These are phyloP conservation scores for Lacerta agilis DNA, from an alignment of 2,797 vertebrate species.

Conservation along the genomic window DNA sequence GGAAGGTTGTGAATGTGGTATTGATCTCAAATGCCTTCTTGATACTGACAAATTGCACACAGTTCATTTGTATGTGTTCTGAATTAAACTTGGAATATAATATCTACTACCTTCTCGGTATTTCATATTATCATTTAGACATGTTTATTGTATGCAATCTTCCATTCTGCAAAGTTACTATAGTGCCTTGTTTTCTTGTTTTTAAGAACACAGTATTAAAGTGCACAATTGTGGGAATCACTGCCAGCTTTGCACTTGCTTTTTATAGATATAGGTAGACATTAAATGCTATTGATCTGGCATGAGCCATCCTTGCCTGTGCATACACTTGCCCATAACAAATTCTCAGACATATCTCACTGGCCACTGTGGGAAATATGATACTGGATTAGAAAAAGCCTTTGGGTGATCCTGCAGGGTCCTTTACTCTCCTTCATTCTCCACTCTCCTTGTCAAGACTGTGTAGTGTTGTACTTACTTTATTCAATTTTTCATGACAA, in stretches of 20 bases:
- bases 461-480: background rate
- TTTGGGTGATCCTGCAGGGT: background rate
- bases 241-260: background rate
- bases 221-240: background rate
- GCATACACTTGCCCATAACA: background rate
- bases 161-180: background rate
- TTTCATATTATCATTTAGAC: slow-evolving; percentile 21
- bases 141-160: slow-evolving; percentile 20
- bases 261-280: background rate
- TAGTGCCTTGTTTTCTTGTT: slow-evolving; percentile 1
- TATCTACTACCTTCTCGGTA: slow-evolving; percentile 6
- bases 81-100: slow-evolving; percentile 42
- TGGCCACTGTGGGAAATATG: background rate
- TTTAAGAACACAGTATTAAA: background rate
- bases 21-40: slow-evolving; percentile 10
- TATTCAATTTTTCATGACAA: background rate
- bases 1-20: slow-evolving; percentile 28
- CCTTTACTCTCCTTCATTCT: background rate
- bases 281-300: background rate
- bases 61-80: slow-evolving; percentile 11
- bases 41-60: slow-evolving; percentile 38
- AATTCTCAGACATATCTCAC: background rate
- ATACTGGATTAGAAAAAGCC: background rate
- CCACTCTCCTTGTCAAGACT: background rate
- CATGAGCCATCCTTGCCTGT: background rate